These are phyloP conservation scores for Maconellicoccus hirsutus DNA, from an alignment of 1,140 invertebrate species.

Conservation along the genomic window DNA sequence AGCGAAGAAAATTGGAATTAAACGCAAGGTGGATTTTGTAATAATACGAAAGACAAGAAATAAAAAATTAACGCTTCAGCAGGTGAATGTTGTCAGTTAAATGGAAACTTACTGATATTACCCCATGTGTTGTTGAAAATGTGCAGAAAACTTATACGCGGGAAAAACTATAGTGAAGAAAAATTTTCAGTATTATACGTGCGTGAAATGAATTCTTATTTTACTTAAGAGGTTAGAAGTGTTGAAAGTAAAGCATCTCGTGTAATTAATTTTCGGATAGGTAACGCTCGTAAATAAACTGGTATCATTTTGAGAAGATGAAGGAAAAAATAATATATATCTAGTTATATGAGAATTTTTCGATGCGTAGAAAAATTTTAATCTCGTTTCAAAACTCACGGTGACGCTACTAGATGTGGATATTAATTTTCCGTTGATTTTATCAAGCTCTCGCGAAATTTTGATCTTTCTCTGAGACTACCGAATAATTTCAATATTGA, in stretches of 20 bases:
- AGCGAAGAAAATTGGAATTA: no score
- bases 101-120: background rate
- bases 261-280: background rate
- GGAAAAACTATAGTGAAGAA: background rate
- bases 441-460: no score
- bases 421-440: no score
- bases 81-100: background rate
- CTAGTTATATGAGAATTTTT: background rate
- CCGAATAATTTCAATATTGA: no score
- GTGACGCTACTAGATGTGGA: no score
- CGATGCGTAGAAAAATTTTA: no score
- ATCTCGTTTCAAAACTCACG: no score
- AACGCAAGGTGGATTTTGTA: no score
- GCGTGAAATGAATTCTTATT: slow-evolving; percentile 4
- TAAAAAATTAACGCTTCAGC: background rate
- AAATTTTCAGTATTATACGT: background rate
- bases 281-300: background rate
- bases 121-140: background rate
- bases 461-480: no score
- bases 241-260: background rate
- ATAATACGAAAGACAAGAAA: background rate
- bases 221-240: background rate
- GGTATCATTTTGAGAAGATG: background rate
- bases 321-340: background rate
- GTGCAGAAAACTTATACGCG: background rate